Conservation (phyloP, 2,888 invertebrate genomes). For the Chelonus formosanus region DNA sequence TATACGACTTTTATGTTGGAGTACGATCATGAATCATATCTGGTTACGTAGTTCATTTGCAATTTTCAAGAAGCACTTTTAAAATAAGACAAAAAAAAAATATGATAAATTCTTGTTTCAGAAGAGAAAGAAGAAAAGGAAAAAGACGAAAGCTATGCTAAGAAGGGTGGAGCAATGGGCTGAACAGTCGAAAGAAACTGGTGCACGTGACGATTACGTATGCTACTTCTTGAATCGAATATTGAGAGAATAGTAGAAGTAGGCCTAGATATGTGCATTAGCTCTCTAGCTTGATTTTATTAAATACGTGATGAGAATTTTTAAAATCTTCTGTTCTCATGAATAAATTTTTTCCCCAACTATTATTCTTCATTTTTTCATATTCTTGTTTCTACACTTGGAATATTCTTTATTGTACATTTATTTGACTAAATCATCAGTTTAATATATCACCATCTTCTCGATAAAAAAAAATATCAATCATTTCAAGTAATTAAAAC, state of each 20-base stretch:
- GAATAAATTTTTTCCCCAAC: background rate
- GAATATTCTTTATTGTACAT: no score
- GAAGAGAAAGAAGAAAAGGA: no score
- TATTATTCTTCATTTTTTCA: conserved; percentile 15
- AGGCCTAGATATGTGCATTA: background rate
- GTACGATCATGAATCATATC: conserved; percentile 4
- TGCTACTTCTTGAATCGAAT: background rate
- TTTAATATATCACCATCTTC: no score
- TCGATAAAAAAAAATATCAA: no score
- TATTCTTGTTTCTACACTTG: background rate
- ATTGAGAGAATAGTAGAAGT: background rate
- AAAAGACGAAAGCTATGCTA: background rate
- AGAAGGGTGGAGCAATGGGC: background rate
- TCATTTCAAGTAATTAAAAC: no score
- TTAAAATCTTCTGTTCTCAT: background rate
- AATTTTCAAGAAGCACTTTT: no score
- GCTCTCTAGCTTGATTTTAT: conserved; percentile 11
- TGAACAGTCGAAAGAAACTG: background rate
- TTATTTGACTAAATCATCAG: no score
- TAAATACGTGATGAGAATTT: conserved; percentile 31
- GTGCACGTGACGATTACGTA: conserved; percentile 14
- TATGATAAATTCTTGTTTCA: no score
- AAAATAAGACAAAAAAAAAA: no score
- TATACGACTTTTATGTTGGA: background rate
- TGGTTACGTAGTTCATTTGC: background rate